These are phyloP conservation scores for Clunio marinus DNA, from an alignment of 2,888 invertebrate genomes.

Conservation along the genomic window DNA sequence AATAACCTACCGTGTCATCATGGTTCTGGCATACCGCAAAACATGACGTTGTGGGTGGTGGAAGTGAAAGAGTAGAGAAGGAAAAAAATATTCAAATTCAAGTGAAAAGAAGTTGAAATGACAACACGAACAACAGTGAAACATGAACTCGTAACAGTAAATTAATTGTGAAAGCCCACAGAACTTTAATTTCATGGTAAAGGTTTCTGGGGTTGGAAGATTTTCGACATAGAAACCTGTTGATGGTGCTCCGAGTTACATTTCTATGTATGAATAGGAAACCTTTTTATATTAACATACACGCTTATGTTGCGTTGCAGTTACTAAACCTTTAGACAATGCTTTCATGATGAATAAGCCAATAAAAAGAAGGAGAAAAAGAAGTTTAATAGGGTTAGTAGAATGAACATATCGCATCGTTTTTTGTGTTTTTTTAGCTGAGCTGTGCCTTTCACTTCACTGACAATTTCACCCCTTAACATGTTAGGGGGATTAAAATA, in stretches of 20 bases:
- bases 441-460: neutral
- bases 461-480: neutral
- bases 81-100: neutral
- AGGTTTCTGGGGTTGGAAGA: neutral
- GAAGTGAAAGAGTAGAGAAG: too few relatives aligned
- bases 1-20: constrained; percentile 5
- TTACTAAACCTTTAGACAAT: too few relatives aligned
- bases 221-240: neutral
- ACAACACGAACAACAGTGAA: neutral
- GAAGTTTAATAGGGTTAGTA: too few relatives aligned
- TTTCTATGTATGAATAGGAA: too few relatives aligned
- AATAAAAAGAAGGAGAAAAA: too few relatives aligned
- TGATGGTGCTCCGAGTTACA: too few relatives aligned
- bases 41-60: neutral
- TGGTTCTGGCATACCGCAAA: neutral
- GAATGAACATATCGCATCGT: too few relatives aligned
- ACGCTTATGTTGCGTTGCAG: too few relatives aligned
- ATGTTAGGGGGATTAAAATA: constrained; percentile 25
- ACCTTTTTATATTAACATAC: too few relatives aligned
- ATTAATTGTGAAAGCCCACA: neutral
- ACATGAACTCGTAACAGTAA: neutral
- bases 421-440: too few relatives aligned
- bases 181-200: neutral
- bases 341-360: too few relatives aligned
- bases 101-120: neutral